Conservation (phyloP, 2,797 vertebrate species). For the Aulostomus chinensis region DNA sequence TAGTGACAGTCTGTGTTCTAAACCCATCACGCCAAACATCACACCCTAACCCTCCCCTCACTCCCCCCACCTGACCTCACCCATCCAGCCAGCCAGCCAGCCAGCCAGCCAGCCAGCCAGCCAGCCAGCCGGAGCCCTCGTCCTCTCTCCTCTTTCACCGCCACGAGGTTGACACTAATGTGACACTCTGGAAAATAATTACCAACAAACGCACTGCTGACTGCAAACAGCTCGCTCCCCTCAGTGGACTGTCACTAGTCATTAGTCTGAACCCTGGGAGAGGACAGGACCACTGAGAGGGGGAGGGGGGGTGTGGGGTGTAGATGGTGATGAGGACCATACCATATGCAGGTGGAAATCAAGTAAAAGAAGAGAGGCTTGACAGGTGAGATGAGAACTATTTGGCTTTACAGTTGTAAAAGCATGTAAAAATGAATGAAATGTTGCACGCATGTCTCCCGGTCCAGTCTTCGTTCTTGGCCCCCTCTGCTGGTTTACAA, state of each 20-base stretch:
- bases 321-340: slow-evolving; percentile 33
- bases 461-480: slow-evolving; percentile 35
- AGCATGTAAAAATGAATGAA: slow-evolving; percentile 28
- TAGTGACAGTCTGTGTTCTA: slow-evolving; percentile 61
- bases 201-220: slow-evolving; percentile 98
- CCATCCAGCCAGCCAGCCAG: slow-evolving; percentile 44
- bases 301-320: slow-evolving; percentile 9
- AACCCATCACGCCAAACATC: slow-evolving; percentile 60
- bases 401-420: slow-evolving; percentile 53
- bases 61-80: slow-evolving; percentile 25
- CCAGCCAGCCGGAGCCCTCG: slow-evolving; percentile 25
- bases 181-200: slow-evolving; percentile 99
- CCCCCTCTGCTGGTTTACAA: slow-evolving; percentile 67
- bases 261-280: slow-evolving; percentile 86
- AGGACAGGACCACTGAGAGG: slow-evolving; percentile 62
- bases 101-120: too few species aligned
- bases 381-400: slow-evolving; percentile 57
- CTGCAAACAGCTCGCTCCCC: slow-evolving; percentile 95
- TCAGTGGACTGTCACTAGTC: slow-evolving; percentile 94
- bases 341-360: slow-evolving; percentile 43
- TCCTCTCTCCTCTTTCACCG: slow-evolving; percentile 87
- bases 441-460: neutral
- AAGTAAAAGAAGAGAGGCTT: slow-evolving; percentile 32
- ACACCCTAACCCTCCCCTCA: slow-evolving; percentile 50
- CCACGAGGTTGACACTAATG: slow-evolving; percentile 95